Evolutionary conservation across 2,797 vertebrate genomes (phyloP).

Genomic region (Menidia menidia): DNA sequence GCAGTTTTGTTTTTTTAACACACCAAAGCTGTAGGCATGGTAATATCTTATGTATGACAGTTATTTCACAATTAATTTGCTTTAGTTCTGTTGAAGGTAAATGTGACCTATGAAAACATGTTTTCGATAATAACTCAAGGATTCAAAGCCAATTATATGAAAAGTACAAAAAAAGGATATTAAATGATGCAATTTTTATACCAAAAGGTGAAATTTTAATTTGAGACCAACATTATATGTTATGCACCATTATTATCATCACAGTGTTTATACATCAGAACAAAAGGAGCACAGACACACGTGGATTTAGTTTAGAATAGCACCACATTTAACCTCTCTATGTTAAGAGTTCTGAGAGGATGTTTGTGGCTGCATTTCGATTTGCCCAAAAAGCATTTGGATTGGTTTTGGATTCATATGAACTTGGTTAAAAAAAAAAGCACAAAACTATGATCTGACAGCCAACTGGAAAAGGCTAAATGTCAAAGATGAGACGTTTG

Average conservation of each 20-base stretch:
- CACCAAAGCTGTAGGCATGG: too few relatives aligned
- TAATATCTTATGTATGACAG: background rate
- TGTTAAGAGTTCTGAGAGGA: background rate
- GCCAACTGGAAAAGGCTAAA: background rate
- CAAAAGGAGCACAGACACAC: background rate
- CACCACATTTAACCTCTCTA: background rate
- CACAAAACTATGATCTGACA: background rate
- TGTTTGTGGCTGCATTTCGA: background rate
- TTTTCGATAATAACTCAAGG: too few relatives aligned
- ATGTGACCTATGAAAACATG: too few relatives aligned
- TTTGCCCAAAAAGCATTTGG: background rate
- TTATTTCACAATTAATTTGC: too few relatives aligned
- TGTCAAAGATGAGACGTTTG: background rate
- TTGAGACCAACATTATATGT: too few relatives aligned
- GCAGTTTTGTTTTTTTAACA: background rate
- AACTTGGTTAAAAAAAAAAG: background rate
- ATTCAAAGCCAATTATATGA: too few relatives aligned
- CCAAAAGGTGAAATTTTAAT: too few relatives aligned
- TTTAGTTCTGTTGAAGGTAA: too few relatives aligned
- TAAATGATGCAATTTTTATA: too few relatives aligned
- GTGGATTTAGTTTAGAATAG: background rate
- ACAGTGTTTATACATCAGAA: background rate
- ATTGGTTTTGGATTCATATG: background rate
- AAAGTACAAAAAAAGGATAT: too few relatives aligned
- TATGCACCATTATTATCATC: too few relatives aligned